Conservation (phyloP, 2,888 invertebrate genomes). For the Furcula furcula region DNA sequence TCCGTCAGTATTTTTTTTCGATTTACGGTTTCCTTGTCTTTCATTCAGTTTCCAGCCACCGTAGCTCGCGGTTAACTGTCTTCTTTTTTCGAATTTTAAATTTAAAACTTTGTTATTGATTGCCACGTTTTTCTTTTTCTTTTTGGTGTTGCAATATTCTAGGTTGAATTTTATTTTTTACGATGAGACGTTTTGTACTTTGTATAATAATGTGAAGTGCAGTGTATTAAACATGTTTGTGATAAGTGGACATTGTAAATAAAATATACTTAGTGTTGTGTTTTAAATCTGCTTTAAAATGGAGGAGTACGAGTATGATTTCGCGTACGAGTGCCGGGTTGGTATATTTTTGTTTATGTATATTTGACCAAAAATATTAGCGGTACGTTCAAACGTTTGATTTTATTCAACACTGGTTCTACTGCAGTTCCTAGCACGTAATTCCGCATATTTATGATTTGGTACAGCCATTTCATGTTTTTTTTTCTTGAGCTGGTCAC, state of each 20-base stretch:
- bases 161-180: constrained; percentile 38
- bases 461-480: too few relatives aligned
- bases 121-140: constrained; percentile 13
- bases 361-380: constrained; percentile 11
- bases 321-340: constrained; percentile 86
- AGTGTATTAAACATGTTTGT: constrained; percentile 45
- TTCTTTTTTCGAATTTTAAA: constrained; percentile 31
- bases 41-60: constrained; percentile 73
- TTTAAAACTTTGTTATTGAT: constrained; percentile 13
- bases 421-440: constrained; percentile 12
- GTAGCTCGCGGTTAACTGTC: constrained; percentile 44
- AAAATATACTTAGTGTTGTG: constrained; percentile 41
- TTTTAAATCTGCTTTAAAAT: constrained; percentile 45
- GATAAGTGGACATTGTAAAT: constrained; percentile 45
- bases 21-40: constrained; percentile 64
- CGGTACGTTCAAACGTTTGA: constrained; percentile 5
- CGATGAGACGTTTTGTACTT: constrained; percentile 28
- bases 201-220: constrained; percentile 26
- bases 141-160: constrained; percentile 18
- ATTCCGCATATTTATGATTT: constrained; percentile 7
- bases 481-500: too few relatives aligned
- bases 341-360: constrained; percentile 42
- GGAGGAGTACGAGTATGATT: constrained; percentile 84
- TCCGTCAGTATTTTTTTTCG: constrained; percentile 53
- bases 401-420: constrained; percentile 8